Conservation (phyloP, 2,113 vertebrate species). For the Poecilia latipinna region DNA sequence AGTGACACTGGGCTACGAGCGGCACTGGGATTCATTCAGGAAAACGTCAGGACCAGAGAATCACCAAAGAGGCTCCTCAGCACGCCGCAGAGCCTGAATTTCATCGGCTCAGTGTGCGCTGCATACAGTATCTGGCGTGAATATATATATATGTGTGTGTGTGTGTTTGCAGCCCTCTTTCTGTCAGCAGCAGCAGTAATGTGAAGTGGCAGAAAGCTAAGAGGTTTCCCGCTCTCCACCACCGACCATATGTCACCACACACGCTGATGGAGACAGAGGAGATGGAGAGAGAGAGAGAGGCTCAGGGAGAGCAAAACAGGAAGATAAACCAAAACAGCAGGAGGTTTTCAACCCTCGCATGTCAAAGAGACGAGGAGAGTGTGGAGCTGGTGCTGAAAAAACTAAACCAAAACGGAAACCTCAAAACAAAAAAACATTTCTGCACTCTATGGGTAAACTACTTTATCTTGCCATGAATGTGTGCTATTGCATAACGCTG, state of each 20-base stretch:
- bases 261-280: slow-evolving; percentile 19
- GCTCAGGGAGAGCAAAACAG: neutral
- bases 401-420: too few relatives aligned
- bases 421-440: neutral
- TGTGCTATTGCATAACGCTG: neutral
- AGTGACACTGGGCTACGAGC: too few relatives aligned
- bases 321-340: neutral
- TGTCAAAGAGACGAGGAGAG: neutral
- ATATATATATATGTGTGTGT: slow-evolving; percentile 1
- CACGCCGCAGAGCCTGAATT: neutral
- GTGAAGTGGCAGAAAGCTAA: slow-evolving; percentile 49
- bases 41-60: neutral
- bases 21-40: neutral
- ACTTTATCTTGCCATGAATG: neutral
- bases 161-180: neutral
- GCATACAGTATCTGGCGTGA: slow-evolving; percentile 8
- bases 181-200: slow-evolving; percentile 33
- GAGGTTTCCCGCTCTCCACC: slow-evolving; percentile 34
- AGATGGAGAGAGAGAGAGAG: slow-evolving; percentile 12
- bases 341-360: slow-evolving; percentile 6
- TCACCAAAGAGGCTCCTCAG: neutral
- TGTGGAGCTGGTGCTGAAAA: neutral
- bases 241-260: slow-evolving; percentile 41
- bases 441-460: neutral
- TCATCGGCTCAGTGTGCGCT: neutral